A percentile compares a stretch with the other conserved stretches of the same genome.
Evolutionary conservation across 2,797 vertebrate species (phyloP).

Genomic region (Sebastes miniatus): DNA sequence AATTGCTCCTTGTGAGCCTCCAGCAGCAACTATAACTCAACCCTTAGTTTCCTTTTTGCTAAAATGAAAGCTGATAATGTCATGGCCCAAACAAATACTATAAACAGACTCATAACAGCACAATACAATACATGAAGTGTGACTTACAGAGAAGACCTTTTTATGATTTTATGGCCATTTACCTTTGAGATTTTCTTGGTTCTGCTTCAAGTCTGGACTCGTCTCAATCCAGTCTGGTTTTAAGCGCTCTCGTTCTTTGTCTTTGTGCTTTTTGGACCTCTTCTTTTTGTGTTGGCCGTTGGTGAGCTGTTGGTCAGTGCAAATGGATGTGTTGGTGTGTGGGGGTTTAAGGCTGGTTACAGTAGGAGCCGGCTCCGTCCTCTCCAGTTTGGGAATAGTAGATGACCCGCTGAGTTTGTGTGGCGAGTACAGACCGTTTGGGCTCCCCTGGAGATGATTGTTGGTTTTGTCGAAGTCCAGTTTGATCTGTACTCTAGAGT

Average conservation of each 20-base stretch:
- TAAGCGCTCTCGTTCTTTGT: slow-evolving; percentile 81
- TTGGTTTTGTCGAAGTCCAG: slow-evolving; percentile 71
- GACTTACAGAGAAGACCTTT: neutral
- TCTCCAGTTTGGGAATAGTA: slow-evolving; percentile 64
- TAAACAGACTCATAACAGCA: neutral
- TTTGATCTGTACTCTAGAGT: slow-evolving; percentile 65
- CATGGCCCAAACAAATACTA: neutral
- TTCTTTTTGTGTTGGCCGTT: slow-evolving; percentile 83
- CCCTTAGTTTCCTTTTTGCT: neutral
- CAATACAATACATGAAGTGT: neutral
- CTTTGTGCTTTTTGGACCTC: slow-evolving; percentile 86
- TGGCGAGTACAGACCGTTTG: slow-evolving; percentile 66
- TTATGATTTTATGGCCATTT: slow-evolving; percentile 17
- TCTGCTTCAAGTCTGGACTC: slow-evolving; percentile 80
- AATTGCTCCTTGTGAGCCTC: slow-evolving; percentile 1
- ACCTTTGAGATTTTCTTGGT: slow-evolving; percentile 78
- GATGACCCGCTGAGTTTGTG: slow-evolving; percentile 69
- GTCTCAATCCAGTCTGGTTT: slow-evolving; percentile 82
- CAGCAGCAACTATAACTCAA: slow-evolving; percentile 4
- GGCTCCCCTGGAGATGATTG: slow-evolving; percentile 71
- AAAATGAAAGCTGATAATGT: slow-evolving; percentile 7
- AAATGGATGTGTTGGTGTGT: slow-evolving; percentile 59
- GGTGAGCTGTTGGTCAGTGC: slow-evolving; percentile 70
- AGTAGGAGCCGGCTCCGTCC: slow-evolving; percentile 48
- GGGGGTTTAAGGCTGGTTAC: slow-evolving; percentile 52